Percentiles rank a stretch among this genome's conserved stretches.
phyloP scores from a whole-genome alignment of 2,113 vertebrate genomes.

The Dasyprocta punctata region DNA sequence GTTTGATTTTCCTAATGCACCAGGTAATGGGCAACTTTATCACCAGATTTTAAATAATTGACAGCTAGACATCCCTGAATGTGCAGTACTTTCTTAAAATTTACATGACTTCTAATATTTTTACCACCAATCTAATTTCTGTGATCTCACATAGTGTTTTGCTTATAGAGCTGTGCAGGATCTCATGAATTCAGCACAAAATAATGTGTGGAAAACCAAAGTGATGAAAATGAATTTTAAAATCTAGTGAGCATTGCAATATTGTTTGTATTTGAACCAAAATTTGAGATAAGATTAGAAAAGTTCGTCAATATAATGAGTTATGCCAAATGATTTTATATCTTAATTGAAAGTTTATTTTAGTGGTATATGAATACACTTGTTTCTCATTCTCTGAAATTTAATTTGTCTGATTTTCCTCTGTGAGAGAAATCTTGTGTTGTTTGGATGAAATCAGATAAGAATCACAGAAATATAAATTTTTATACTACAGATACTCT shows the following conservation, averaged over 20 bases:
- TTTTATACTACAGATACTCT: constrained; percentile 35
- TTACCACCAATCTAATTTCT: background rate
- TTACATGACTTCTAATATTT: background rate
- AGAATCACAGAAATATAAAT: constrained; percentile 33
- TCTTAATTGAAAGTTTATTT: constrained; percentile 21
- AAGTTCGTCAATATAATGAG: background rate
- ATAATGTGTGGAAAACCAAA: background rate
- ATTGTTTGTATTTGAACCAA: background rate
- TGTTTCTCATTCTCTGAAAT: background rate
- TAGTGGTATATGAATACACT: background rate
- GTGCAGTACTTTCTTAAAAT: background rate
- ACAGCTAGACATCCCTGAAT: background rate
- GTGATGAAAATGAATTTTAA: background rate
- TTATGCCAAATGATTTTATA: background rate
- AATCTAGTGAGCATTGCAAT: background rate
- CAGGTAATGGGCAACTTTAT: background rate
- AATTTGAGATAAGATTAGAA: background rate
- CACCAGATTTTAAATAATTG: background rate
- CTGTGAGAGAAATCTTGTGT: constrained; percentile 3
- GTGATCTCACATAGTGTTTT: background rate
- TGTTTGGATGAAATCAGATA: constrained; percentile 47
- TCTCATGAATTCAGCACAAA: background rate
- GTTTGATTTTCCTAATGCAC: background rate
- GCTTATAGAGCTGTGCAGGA: background rate
- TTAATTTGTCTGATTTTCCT: constrained; percentile 52